phyloP scores from a whole-genome alignment of 2,797 vertebrate genomes.

The Myiothlypis chrysogaster region DNA sequence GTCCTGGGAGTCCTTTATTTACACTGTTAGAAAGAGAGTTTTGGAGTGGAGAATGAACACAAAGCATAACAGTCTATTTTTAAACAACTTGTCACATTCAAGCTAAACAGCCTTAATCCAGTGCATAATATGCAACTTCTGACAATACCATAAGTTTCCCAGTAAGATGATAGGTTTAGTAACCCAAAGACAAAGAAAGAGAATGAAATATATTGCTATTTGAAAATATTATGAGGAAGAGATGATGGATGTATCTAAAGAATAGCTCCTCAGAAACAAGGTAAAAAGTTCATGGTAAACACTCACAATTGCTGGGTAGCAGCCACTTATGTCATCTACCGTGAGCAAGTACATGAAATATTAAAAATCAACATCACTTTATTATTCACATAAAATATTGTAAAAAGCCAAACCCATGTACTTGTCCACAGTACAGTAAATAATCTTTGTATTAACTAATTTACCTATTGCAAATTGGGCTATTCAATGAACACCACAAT shows the following conservation, averaged over 20 bases:
- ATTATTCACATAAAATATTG: background rate
- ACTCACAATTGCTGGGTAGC: background rate
- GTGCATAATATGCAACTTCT: background rate
- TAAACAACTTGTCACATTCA: conserved; percentile 18
- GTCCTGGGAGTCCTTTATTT: conserved; percentile 29
- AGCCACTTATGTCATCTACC: background rate
- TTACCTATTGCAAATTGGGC: background rate
- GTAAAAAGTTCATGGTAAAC: conserved; percentile 12
- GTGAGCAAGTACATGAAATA: background rate
- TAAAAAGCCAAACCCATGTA: background rate
- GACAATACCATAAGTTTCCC: background rate
- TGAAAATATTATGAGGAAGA: background rate
- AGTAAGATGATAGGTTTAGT: background rate
- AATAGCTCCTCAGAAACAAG: background rate
- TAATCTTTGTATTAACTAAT: background rate
- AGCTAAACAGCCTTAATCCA: conserved; percentile 9
- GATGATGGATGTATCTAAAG: background rate
- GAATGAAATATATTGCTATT: background rate
- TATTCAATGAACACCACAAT: background rate
- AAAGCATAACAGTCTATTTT: conserved; percentile 2
- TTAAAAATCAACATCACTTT: background rate
- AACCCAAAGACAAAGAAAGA: background rate
- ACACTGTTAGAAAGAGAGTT: conserved; percentile 9
- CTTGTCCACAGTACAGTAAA: background rate
- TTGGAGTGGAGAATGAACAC: background rate